phyloP scores from a whole-genome alignment of 2,888 invertebrate genomes.

The Papilio gigon region DNA sequence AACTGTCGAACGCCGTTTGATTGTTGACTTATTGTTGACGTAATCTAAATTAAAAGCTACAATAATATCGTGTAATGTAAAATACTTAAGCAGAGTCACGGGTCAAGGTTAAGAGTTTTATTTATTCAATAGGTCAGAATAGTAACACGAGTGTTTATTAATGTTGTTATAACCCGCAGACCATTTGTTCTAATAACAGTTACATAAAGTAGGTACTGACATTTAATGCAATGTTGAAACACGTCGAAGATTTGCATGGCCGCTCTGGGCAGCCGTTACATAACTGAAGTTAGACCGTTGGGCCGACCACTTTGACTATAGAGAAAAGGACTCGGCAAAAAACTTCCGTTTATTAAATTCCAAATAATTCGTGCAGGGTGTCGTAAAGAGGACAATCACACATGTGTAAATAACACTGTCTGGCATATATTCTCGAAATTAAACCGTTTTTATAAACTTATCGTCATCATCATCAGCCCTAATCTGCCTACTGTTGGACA shows the following conservation, averaged over 20 bases:
- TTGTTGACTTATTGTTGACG: no score
- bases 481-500: no score
- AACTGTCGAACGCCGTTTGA: no score
- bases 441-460: no score
- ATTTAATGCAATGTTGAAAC: constrained; percentile 47
- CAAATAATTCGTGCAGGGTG: no score
- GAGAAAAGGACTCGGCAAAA: not conserved
- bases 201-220: constrained; percentile 43
- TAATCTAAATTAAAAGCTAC: not conserved
- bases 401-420: no score
- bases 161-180: constrained; percentile 12
- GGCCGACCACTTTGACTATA: not conserved
- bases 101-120: constrained; percentile 12
- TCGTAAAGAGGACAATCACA: no score
- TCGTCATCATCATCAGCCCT: no score
- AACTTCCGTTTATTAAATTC: no score
- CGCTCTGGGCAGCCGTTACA: constrained; percentile 44
- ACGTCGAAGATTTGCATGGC: constrained; percentile 44
- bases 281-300: constrained; percentile 43
- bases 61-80: not conserved
- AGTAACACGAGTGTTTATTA: constrained; percentile 15
- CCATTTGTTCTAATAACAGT: constrained; percentile 41
- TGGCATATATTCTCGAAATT: no score
- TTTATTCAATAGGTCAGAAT: constrained; percentile 11
- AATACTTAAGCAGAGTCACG: not conserved